phyloP scores from a whole-genome alignment of 2,888 invertebrate genomes.

The Macrophya annulata region DNA sequence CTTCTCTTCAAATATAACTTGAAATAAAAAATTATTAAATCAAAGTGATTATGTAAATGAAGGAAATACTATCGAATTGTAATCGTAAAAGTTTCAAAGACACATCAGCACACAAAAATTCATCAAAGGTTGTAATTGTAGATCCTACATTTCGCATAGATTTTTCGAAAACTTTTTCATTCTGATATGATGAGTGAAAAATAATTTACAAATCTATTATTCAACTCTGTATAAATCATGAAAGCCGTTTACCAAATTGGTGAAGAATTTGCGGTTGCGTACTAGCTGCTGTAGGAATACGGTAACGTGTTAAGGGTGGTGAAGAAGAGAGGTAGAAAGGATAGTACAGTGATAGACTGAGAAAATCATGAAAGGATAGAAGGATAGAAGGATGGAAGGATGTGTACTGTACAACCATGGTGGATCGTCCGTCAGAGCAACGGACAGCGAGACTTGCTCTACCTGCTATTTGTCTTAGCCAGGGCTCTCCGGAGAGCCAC shows the following conservation, averaged over 20 bases:
- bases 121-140: background rate
- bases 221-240: background rate
- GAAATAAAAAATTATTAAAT: background rate
- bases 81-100: too few species aligned
- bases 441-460: slow-evolving; percentile 48
- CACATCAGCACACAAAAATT: background rate
- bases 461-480: slow-evolving; percentile 52
- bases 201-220: background rate
- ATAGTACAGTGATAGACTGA: background rate
- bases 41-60: too few species aligned
- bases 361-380: background rate
- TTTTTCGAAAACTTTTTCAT: background rate
- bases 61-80: background rate
- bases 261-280: background rate
- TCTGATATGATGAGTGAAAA: background rate
- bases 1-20: background rate
- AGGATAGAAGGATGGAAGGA: background rate
- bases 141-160: background rate
- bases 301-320: background rate
- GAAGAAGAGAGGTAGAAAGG: slow-evolving; percentile 4
- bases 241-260: background rate
- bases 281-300: background rate
- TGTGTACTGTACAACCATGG: background rate
- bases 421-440: slow-evolving; percentile 48
- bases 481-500: slow-evolving; percentile 52